Evolutionary conservation across 2,888 invertebrate genomes (phyloP).

Genomic region (Neoaliturus tenellus): DNA sequence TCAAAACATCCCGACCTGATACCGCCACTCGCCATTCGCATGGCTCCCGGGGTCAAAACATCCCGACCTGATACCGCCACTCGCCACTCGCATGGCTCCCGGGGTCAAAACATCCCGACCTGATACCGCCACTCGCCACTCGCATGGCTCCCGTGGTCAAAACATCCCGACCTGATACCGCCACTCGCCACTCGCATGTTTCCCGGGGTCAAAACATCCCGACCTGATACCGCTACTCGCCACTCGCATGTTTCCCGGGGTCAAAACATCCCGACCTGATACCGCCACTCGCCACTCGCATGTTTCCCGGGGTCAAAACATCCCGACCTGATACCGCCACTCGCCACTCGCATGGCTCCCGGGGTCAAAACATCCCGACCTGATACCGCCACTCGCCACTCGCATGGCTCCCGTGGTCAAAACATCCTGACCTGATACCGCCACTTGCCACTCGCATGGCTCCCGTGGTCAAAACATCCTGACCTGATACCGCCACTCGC

Average conservation of each 20-base stretch:
- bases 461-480: not conserved
- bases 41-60: not conserved
- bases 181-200: too few species aligned
- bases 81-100: not conserved
- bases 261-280: not conserved
- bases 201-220: not conserved
- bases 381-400: too few species aligned
- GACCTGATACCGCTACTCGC: too few species aligned
- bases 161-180: not conserved
- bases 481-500: too few species aligned
- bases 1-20: not conserved
- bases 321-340: too few species aligned
- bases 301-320: not conserved
- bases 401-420: not conserved
- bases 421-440: not conserved
- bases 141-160: not conserved
- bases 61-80: too few species aligned
- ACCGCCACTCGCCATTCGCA: too few species aligned
- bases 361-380: not conserved
- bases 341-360: not conserved
- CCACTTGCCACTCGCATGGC: too few species aligned
- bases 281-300: too few species aligned
- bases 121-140: too few species aligned
- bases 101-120: not conserved
- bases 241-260: not conserved